Percentiles rank a stretch among this genome's conserved stretches.
Evolutionary conservation across 2,888 invertebrate species (phyloP).

Genomic region (Meghimatium bilineatum): DNA sequence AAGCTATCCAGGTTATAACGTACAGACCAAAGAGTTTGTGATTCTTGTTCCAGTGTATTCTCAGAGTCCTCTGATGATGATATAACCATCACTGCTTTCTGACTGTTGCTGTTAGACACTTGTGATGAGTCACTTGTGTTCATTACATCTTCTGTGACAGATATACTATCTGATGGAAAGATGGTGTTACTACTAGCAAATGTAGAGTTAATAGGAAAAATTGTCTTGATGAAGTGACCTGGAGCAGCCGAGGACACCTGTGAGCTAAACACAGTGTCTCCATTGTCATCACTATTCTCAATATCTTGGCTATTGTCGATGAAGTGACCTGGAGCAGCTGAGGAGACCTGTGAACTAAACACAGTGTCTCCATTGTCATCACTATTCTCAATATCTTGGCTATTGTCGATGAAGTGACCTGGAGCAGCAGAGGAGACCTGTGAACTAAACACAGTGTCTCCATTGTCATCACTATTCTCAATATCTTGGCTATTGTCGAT

Average conservation of each 20-base stretch:
- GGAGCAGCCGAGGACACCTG: background rate
- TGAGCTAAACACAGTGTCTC: slow-evolving; percentile 6
- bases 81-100: background rate
- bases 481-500: no score
- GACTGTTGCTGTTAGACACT: background rate
- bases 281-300: slow-evolving; percentile 26
- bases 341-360: no score
- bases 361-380: no score
- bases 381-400: no score
- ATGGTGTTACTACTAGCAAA: background rate
- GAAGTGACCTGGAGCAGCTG: no score
- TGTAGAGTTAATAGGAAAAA: background rate
- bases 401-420: no score
- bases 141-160: no score
- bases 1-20: background rate
- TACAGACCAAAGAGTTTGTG: slow-evolving; percentile 15
- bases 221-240: background rate
- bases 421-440: no score
- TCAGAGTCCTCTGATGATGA: slow-evolving; percentile 26
- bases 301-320: background rate
- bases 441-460: no score
- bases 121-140: background rate
- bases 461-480: no score
- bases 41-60: slow-evolving; percentile 9
- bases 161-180: background rate